Evolutionary conservation across 2,888 invertebrate species (phyloP).

Genomic region (Lepidocyrtoides sp.): DNA sequence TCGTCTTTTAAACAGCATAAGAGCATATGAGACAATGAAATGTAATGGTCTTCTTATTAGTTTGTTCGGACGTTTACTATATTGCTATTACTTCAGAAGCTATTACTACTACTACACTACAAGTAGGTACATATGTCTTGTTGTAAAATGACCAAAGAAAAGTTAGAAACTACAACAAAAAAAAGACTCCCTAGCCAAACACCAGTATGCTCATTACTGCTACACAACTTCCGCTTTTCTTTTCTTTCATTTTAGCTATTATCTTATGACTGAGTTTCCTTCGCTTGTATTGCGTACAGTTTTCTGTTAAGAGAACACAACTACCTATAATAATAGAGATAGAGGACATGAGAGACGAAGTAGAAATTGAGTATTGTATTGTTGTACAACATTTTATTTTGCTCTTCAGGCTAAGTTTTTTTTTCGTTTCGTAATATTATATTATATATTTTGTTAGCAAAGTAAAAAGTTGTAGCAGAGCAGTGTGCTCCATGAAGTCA

Average conservation of each 20-base stretch:
- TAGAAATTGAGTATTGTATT: not conserved
- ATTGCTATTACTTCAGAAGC: not conserved
- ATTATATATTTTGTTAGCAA: too few relatives aligned
- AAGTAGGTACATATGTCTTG: not conserved
- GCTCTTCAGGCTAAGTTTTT: not conserved
- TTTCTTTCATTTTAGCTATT: slow-evolving; percentile 23
- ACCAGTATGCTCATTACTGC: not conserved
- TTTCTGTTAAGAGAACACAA: too few relatives aligned
- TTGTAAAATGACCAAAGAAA: slow-evolving; percentile 39
- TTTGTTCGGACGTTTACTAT: not conserved
- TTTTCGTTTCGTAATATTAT: not conserved
- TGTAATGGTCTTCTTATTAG: slow-evolving; percentile 16
- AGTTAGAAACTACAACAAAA: slow-evolving; percentile 41
- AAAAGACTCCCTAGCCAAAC: not conserved
- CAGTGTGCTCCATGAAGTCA: slow-evolving; percentile 17
- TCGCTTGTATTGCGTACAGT: not conserved
- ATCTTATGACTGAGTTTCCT: not conserved
- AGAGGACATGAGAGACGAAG: not conserved
- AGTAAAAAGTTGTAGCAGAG: not conserved
- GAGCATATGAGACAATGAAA: slow-evolving; percentile 22
- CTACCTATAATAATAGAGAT: not conserved
- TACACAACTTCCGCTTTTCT: slow-evolving; percentile 28
- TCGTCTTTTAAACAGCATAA: slow-evolving; percentile 5
- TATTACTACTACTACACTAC: not conserved
- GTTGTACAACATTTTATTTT: not conserved